These are phyloP conservation scores for Leptobrachium ailaonicum DNA, from an alignment of 2,113 vertebrate genomes.

Conservation along the genomic window DNA sequence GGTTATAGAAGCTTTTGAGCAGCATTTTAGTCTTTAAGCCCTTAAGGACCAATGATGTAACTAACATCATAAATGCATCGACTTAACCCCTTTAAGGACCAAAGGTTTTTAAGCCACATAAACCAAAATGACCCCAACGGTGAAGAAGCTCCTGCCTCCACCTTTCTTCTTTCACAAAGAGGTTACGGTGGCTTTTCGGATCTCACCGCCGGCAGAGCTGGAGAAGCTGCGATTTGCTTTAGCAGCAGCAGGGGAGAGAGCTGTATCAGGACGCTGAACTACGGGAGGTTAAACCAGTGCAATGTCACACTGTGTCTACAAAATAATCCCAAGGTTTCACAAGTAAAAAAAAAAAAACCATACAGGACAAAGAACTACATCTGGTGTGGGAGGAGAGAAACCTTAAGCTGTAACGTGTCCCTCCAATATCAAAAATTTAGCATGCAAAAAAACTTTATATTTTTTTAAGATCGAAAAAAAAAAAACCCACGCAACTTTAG, in stretches of 20 bases:
- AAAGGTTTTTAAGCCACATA: too few species aligned
- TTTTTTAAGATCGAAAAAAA: too few species aligned
- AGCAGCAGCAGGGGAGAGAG: slow-evolving; percentile 40
- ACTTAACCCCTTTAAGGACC: too few species aligned
- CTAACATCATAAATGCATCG: too few species aligned
- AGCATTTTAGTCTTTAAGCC: slow-evolving; percentile 41
- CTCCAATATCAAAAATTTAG: too few species aligned
- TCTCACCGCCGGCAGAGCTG: background rate
- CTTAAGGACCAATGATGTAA: too few species aligned
- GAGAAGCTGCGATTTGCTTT: slow-evolving; percentile 45
- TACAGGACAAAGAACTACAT: too few species aligned
- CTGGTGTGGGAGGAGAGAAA: too few species aligned
- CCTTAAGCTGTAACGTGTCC: too few species aligned
- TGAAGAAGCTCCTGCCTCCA: slow-evolving; percentile 31
- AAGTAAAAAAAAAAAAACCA: too few species aligned
- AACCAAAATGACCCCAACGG: slow-evolving; percentile 16
- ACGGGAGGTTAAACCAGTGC: slow-evolving; percentile 4
- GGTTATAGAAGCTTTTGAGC: slow-evolving; percentile 7
- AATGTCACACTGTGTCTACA: background rate
- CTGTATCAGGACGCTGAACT: background rate
- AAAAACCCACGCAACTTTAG: too few species aligned
- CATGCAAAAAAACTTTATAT: too few species aligned
- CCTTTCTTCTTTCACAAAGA: slow-evolving; percentile 23
- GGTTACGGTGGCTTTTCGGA: slow-evolving; percentile 43
- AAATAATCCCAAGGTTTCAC: background rate